Base-by-base conservation (phyloP, 2,797 vertebrate genomes). In the Calcarius lapponicus region DNA sequence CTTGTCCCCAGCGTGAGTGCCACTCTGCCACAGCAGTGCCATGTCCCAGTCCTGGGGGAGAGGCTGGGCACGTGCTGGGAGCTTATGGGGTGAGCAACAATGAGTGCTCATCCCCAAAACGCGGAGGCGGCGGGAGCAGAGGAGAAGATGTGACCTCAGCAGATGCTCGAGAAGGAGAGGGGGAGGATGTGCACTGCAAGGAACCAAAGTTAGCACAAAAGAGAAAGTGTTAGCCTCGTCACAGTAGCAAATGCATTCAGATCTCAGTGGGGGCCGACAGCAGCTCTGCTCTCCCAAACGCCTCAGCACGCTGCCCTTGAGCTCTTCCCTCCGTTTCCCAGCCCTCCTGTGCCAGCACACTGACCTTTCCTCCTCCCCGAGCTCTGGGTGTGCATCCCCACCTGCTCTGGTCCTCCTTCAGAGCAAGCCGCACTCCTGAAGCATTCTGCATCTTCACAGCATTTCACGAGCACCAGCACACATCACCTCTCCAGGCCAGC, bases 71-170 rank as follows among this genome's bases (percentile, higher is more conserved):
- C 0, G 0, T 9, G 48, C 85, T 53, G 53, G 42, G 79, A 0
- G 73, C 31, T 19, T 25, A 4, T 0, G 0, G 40, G n/a, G 38
- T 14, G 4, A 58, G 26, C 28, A 86, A 7, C 28, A 53, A 13
- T 0, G 2, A 17, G 17, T 5, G n/a, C 15, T 88, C 4, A 1
- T 69, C 47, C 50, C 58, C 16, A 1, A 31, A 93, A 56, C 0
- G 1, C 0, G 1, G 51, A 51, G 43, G 67, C 17, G 3, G 6
- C 31, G 45, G 58, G 54, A 91, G 61, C 48, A 80, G 53, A 43
- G 51, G 74, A 90, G 94, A 62, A 62, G 82, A 31, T 53, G 70
- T 64, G 66, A 79, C 84, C 86, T 57, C 80, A 90, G 73, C 67
- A 95, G 76, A 74, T 38, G 7, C 76, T 86, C 6, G 2, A 73